phyloP scores from a whole-genome alignment of 2,888 invertebrate species.

The Creontiades dilutus region DNA sequence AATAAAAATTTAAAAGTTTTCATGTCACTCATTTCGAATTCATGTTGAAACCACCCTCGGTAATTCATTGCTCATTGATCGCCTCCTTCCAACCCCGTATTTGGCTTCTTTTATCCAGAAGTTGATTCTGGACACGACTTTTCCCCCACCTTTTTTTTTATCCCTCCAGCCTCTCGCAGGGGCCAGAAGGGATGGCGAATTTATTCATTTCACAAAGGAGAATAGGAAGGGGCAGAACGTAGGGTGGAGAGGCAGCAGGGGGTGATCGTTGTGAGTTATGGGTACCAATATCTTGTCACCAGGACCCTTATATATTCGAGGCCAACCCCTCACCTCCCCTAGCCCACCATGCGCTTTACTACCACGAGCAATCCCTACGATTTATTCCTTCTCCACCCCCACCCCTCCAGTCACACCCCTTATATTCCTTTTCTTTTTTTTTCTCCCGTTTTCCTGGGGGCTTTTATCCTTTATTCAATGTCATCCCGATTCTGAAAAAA shows the following conservation, averaged over 20 bases:
- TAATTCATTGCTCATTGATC: slow-evolving; percentile 55
- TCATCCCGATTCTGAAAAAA: slow-evolving; percentile 65
- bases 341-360: slow-evolving; percentile 18
- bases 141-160: no score
- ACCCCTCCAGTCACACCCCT: not conserved
- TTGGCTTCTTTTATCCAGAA: slow-evolving; percentile 18
- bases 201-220: slow-evolving; percentile 71
- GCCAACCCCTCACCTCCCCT: slow-evolving; percentile 7
- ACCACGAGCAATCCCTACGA: slow-evolving; percentile 58
- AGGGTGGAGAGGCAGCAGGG: not conserved
- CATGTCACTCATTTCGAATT: slow-evolving; percentile 67
- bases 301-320: slow-evolving; percentile 70
- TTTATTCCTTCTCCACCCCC: slow-evolving; percentile 65
- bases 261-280: slow-evolving; percentile 72
- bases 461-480: slow-evolving; percentile 71
- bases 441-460: slow-evolving; percentile 51
- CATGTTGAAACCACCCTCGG: slow-evolving; percentile 62
- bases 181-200: slow-evolving; percentile 60
- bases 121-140: slow-evolving; percentile 54
- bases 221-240: no score
- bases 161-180: not conserved
- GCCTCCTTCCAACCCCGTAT: not conserved
- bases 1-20: slow-evolving; percentile 63
- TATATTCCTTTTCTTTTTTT: slow-evolving; percentile 45
- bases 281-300: slow-evolving; percentile 72